These are phyloP conservation scores for Drosophila kuntzei DNA, from an alignment of 2,888 invertebrate species.

Conservation along the genomic window DNA sequence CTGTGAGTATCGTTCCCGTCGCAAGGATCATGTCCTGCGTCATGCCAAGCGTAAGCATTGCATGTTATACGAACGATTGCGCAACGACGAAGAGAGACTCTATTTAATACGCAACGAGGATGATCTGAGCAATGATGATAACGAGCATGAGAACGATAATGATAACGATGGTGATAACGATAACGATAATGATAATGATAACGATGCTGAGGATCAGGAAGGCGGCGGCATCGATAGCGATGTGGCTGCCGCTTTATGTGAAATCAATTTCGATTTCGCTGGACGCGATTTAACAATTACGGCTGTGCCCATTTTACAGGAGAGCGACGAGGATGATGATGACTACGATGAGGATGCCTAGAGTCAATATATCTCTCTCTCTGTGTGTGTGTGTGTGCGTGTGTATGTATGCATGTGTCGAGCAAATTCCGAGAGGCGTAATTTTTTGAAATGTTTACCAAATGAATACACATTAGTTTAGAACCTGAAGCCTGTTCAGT, in stretches of 20 bases:
- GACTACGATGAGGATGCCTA: conserved; percentile 81
- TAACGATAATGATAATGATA: conserved; percentile 24
- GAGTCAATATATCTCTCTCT: conserved; percentile 1
- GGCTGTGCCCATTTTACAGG: conserved; percentile 80
- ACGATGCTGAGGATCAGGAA: conserved; percentile 49
- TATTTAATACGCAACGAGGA: conserved; percentile 84
- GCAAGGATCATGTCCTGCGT: conserved; percentile 84
- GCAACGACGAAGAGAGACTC: conserved; percentile 80
- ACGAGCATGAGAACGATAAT: conserved; percentile 38
- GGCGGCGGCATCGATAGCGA: conserved; percentile 65
- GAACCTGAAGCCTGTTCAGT: conserved; percentile 35
- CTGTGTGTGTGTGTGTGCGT: conserved; percentile 4
- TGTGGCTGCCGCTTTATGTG: conserved; percentile 61
- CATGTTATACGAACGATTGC: conserved; percentile 76
- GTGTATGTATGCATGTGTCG: conserved; percentile 5
- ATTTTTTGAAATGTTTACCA: conserved; percentile 78
- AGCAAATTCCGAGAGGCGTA: conserved; percentile 71
- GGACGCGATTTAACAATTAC: conserved; percentile 82
- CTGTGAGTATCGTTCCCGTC: conserved; percentile 84
- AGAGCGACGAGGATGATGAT: conserved; percentile 83
- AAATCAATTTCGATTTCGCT: conserved; percentile 79
- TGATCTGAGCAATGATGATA: conserved; percentile 70
- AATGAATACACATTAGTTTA: conserved; percentile 72
- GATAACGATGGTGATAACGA: conserved; percentile 42
- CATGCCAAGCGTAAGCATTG: conserved; percentile 85